Base-by-base conservation (phyloP, 2,888 invertebrate species). In the Oligia fasciuncula region DNA sequence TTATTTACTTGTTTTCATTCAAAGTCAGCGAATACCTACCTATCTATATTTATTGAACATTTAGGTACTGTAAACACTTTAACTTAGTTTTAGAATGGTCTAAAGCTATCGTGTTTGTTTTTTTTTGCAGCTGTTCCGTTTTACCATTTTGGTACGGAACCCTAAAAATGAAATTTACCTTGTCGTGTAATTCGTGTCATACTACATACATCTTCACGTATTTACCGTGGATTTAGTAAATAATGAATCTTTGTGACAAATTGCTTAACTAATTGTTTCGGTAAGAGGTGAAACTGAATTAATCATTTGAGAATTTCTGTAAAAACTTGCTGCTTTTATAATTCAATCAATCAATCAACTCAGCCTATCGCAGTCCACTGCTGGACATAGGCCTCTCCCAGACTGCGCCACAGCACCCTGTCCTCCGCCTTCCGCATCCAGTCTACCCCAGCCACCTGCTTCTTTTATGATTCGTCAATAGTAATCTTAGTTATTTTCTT, bases 91-190 rank as follows among this genome's bases (percentile, higher is more conserved):
- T 57, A 35, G 8, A 57, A 60, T 46, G 57, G 4, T 2, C 11
- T 46, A 40, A 67, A 29, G 17, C 35, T 51, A 11, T 29, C 1
- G 13, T n/a, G 3, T 54, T 54, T 23, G 23, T 3, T 43, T 23
- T 1, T 35, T 4, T 4, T 57, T 51, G n/a, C 35, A 4, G 29
- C 29, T 1, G 29, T 29, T 29, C 29, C 29, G 29, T 29, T 29
- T 29, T 29, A 29, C 29, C 29, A 29, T 29, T 29, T 29, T 29
- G 29, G 29, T 29, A 29, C 29, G 29, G 29, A 29, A 29, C 29
- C 29, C 29, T 29, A 29, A 87, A 80, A 87, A 86, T 77, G 69
- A 76, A 86, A 86, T 88, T 85, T 87, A 77, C 71, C 79, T 81
- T 77, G 67, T 77, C 63, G 51, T 62, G 14, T n/a, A 60, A 4